Evolutionary conservation across 2,113 vertebrate species (phyloP).

Genomic region (Thunnus maccoyii): DNA sequence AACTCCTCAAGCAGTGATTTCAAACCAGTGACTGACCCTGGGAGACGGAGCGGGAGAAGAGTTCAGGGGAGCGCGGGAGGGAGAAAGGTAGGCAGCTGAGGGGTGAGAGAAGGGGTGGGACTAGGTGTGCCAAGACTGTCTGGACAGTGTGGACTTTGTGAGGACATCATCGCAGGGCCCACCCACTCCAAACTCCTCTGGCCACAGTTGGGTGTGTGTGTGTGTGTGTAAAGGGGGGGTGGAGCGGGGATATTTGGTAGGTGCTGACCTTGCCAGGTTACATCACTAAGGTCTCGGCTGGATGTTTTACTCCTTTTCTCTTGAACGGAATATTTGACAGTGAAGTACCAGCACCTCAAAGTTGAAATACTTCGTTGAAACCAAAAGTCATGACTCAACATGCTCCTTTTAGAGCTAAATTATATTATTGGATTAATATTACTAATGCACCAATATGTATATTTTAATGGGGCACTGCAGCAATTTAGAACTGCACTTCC

Average conservation of each 20-base stretch:
- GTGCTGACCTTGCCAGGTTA: constrained; percentile 35
- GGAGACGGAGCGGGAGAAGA: constrained; percentile 53
- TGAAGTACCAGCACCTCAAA: no score
- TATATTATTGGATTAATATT: no score
- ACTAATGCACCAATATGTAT: no score
- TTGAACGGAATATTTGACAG: neutral
- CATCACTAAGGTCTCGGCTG: constrained; percentile 8
- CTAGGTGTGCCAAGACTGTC: constrained; percentile 62
- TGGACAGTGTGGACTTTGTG: constrained; percentile 85
- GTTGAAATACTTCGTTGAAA: no score
- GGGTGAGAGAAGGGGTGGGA: constrained; percentile 65
- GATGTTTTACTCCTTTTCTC: neutral
- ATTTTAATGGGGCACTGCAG: neutral
- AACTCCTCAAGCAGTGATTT: constrained; percentile 55
- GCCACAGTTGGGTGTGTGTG: constrained; percentile 36
- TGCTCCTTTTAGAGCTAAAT: no score
- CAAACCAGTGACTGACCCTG: constrained; percentile 35
- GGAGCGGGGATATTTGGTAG: constrained; percentile 33
- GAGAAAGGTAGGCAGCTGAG: constrained; percentile 52
- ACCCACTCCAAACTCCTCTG: constrained; percentile 65
- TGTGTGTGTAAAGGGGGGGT: no score
- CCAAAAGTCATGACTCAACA: no score
- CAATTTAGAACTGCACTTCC: neutral
- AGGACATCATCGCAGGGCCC: constrained; percentile 68
- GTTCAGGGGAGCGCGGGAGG: constrained; percentile 30